phyloP scores from a whole-genome alignment of 2,888 invertebrate species.

The Tenodera sinensis region DNA sequence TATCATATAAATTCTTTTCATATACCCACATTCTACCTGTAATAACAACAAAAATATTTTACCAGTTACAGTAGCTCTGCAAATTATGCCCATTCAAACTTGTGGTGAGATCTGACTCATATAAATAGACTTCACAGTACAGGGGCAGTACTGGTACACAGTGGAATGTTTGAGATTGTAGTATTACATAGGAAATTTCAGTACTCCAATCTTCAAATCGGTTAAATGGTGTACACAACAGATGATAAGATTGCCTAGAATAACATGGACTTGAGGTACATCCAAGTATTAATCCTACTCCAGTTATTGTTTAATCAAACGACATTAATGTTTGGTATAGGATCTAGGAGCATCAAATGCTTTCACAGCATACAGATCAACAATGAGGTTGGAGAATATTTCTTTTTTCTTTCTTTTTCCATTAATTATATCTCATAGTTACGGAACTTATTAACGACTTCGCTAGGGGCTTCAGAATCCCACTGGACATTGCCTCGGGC shows the following conservation, averaged over 20 bases:
- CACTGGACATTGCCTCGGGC: conserved; percentile 55
- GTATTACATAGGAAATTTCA: background rate
- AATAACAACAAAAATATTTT: background rate
- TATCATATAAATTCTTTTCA: background rate
- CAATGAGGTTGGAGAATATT: background rate
- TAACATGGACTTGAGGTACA: background rate
- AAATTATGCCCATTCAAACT: too few species aligned
- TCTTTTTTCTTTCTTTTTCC: background rate
- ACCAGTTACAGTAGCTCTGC: background rate
- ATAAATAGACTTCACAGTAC: background rate
- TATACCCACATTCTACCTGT: background rate
- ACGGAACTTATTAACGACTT: conserved; percentile 82
- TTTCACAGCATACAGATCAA: background rate
- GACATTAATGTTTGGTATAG: background rate
- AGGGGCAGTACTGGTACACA: background rate
- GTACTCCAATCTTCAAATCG: background rate
- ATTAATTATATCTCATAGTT: conserved; percentile 84
- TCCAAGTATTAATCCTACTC: background rate
- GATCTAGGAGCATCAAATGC: background rate
- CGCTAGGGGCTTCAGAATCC: conserved; percentile 71
- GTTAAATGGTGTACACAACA: background rate
- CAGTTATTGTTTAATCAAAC: background rate
- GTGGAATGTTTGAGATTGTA: background rate
- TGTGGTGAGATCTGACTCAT: too few species aligned
- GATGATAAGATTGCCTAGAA: background rate